Evolutionary conservation across 2,797 vertebrate species (phyloP), one percentile per base, ranked within the genome.

Genomic region (Rhabdomys pumilio): DNA sequence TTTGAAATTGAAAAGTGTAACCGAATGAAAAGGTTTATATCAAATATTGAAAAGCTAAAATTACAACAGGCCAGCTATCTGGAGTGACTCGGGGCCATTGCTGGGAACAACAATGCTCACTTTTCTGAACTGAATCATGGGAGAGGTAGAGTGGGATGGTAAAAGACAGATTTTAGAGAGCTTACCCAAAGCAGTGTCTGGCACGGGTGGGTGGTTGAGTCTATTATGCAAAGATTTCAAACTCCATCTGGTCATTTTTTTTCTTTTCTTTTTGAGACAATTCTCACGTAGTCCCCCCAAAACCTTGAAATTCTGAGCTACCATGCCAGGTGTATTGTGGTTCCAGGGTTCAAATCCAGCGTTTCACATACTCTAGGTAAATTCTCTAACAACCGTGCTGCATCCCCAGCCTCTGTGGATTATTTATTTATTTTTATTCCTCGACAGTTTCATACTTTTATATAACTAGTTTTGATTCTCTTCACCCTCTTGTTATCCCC

Each of bases 1-100:
- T 90, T 85, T 97, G 96, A 97, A 97, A 98, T 97, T 84, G 76
- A 95, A 97, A 97, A 97, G 80, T 93, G 67, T 93, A 96, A 96
- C 87, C 41, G 83, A 96, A 89, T 67, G 85, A 96, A 77, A 89
- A 93, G 76, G 65, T 96, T 96, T 90, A 89, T 17, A 77, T 93
- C 93, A 95, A 94, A 91, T 94, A 93, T 81, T 90, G 92, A 95
- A 96, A 97, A 82, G 29, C 90, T 93, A 59, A 91, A 73, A 44
- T 95, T 92, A 86, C 14, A 90, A 72, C 86, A 41, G 44, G 20
- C 76, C 59, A 76, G 59, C 75, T 69, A n/a, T 94, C 65, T 89
- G 53, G 41, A 84, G 63, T 67, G 8, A 24, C 50, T 94, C 17
- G 2, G 44, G 76, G 73, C 76, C 63, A 47, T 79, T 61, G 31